These are phyloP conservation scores for Papilio gigon DNA, from an alignment of 2,888 invertebrate genomes.

Conservation along the genomic window DNA sequence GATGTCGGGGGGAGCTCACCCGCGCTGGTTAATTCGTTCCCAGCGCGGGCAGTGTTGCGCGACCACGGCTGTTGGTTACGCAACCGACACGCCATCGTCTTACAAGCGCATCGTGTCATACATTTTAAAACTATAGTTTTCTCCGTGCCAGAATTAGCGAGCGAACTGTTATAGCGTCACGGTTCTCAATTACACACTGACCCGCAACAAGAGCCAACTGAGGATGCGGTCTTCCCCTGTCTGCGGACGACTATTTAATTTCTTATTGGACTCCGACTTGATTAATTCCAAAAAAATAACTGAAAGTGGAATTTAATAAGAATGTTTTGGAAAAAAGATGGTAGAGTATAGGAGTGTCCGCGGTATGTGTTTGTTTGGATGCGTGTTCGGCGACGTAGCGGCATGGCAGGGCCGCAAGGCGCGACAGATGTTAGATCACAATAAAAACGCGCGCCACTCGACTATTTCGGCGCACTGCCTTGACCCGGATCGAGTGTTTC, in stretches of 20 bases:
- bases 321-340: not conserved
- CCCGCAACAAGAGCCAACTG: not conserved
- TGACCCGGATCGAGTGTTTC: conserved; percentile 81
- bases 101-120: conserved; percentile 38
- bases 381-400: conserved; percentile 49
- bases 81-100: conserved; percentile 56
- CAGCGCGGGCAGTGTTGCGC: conserved; percentile 42
- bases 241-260: not conserved
- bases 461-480: conserved; percentile 82
- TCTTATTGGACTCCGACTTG: conserved; percentile 25
- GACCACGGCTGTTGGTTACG: conserved; percentile 63
- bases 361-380: conserved; percentile 37
- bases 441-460: conserved; percentile 80
- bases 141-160: conserved; percentile 8
- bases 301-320: not conserved
- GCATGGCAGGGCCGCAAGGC: conserved; percentile 53
- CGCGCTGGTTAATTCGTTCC: conserved; percentile 35
- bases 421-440: conserved; percentile 81
- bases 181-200: conserved; percentile 6
- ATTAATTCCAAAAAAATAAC: not conserved
- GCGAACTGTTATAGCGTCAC: not conserved
- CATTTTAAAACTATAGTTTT: conserved; percentile 31
- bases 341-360: not conserved
- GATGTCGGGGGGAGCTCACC: conserved; percentile 1
- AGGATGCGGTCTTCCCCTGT: not conserved